These are phyloP conservation scores for Eucidaris tribuloides DNA, from an alignment of 35 echinoderm and acorn worm species.

Conservation along the genomic window DNA sequence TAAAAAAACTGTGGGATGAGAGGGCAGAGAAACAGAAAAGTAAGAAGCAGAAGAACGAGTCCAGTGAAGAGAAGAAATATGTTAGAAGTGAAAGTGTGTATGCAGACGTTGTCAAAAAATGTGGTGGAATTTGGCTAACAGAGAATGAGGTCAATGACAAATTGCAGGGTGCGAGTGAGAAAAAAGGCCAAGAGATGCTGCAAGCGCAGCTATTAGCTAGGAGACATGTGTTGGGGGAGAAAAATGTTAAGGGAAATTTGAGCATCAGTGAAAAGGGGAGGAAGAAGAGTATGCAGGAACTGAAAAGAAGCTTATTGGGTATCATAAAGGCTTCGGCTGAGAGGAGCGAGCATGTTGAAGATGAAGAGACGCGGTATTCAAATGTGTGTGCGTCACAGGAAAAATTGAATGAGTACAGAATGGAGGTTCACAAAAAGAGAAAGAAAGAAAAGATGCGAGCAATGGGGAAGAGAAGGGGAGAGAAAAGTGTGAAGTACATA, in stretches of 20 bases:
- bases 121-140: neutral
- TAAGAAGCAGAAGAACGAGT: neutral
- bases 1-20: neutral
- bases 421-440: neutral
- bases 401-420: neutral
- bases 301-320: neutral
- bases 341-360: neutral
- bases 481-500: neutral
- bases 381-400: neutral
- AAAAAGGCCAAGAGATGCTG: neutral
- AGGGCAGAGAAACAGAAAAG: neutral
- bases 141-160: conserved; percentile 16
- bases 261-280: neutral
- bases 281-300: neutral
- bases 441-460: neutral
- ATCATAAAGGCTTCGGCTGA: neutral
- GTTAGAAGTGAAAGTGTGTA: conserved; percentile 3
- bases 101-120: neutral
- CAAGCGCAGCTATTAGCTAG: conserved; percentile 8
- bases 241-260: neutral
- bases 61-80: no score
- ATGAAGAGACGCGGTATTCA: neutral
- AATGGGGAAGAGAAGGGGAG: neutral
- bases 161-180: conserved; percentile 2
- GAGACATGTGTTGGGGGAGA: neutral